Evolutionary conservation across 2,113 vertebrate genomes (phyloP).

Genomic region (Malurus alboscapulatus): DNA sequence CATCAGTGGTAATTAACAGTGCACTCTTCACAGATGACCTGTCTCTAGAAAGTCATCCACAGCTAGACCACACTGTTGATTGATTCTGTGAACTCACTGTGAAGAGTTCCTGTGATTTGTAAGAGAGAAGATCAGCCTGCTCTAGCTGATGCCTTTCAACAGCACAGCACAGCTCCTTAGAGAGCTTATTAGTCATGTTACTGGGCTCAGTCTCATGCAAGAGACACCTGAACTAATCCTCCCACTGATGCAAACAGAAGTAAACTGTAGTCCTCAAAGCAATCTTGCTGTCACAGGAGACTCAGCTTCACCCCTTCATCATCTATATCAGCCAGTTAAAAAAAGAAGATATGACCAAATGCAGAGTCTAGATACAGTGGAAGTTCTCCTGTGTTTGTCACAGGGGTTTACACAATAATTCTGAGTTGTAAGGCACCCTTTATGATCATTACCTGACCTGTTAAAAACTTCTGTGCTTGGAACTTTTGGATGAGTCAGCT

Average conservation of each 20-base stretch:
- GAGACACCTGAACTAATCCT: not conserved
- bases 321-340: not conserved
- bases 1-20: not conserved
- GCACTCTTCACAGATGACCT: not conserved
- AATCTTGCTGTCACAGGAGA: not conserved
- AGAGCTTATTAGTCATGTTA: not conserved
- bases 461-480: not conserved
- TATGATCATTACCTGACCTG: not conserved
- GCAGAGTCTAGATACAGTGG: not conserved
- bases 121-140: not conserved
- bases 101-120: not conserved
- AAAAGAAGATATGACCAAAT: not conserved
- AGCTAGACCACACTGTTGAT: not conserved
- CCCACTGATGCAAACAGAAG: not conserved
- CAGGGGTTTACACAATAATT: not conserved
- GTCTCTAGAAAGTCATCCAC: not conserved
- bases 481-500: not conserved
- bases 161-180: not conserved
- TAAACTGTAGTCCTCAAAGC: not conserved
- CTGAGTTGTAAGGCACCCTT: not conserved
- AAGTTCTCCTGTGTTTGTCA: not conserved
- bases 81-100: not conserved
- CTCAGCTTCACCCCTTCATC: not conserved
- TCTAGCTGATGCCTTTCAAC: not conserved
- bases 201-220: not conserved